Conservation (phyloP, 2,888 invertebrate species). For the Stenoptilia bipunctidactyla region DNA sequence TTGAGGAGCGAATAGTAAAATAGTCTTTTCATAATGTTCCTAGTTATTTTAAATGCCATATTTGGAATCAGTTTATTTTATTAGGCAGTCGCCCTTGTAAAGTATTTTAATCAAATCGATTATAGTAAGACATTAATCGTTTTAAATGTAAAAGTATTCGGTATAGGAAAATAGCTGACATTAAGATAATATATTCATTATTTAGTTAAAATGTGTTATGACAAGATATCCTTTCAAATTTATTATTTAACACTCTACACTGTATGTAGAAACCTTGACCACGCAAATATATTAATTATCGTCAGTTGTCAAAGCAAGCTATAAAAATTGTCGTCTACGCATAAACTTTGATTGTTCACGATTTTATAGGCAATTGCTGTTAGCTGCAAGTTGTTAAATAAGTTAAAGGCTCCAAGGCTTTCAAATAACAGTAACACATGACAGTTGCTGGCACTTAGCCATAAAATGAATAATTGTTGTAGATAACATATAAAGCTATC, state of each 20-base stretch:
- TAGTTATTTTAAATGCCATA: slow-evolving; percentile 39
- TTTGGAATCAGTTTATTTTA: slow-evolving; percentile 52
- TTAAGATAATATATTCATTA: too few species aligned
- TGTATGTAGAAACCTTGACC: slow-evolving; percentile 56
- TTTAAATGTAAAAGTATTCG: too few species aligned
- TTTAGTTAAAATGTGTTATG: too few species aligned
- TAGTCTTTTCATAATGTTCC: slow-evolving; percentile 43
- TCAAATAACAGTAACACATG: slow-evolving; percentile 28
- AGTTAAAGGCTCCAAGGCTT: slow-evolving; percentile 44
- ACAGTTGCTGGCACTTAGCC: slow-evolving; percentile 30
- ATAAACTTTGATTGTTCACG: slow-evolving; percentile 49
- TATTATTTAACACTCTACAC: too few species aligned
- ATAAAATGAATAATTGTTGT: slow-evolving; percentile 29
- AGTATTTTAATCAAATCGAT: too few species aligned
- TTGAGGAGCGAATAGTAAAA: slow-evolving; percentile 49
- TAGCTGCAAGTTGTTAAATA: slow-evolving; percentile 48
- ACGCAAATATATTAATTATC: slow-evolving; percentile 44
- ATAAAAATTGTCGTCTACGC: slow-evolving; percentile 39
- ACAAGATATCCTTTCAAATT: too few species aligned
- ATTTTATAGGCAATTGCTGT: slow-evolving; percentile 54
- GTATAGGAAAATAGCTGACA: too few species aligned
- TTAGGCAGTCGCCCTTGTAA: slow-evolving; percentile 60
- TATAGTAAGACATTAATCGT: too few species aligned
- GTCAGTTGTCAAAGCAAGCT: slow-evolving; percentile 29
- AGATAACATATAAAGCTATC: slow-evolving; percentile 52